Conservation (phyloP, 2,113 vertebrate genomes). For the Scytalopus superciliaris region DNA sequence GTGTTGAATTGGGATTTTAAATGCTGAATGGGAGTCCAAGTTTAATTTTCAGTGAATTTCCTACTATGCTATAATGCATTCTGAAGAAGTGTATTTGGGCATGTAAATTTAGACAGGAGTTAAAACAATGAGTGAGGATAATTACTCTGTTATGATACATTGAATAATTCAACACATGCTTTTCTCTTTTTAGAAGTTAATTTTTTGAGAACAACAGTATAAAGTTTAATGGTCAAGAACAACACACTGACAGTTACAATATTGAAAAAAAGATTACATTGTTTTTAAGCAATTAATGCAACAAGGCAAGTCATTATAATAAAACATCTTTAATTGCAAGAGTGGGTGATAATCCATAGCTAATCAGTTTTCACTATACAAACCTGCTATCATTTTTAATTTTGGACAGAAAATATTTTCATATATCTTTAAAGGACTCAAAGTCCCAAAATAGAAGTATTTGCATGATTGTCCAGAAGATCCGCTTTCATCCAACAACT, state of each 20-base stretch:
- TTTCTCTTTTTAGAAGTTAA: background rate
- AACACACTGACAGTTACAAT: background rate
- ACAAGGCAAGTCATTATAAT: background rate
- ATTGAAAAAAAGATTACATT: background rate
- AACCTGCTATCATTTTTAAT: background rate
- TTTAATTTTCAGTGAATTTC: background rate
- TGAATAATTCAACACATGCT: background rate
- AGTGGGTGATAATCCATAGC: background rate
- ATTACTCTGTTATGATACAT: background rate
- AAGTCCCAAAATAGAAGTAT: background rate
- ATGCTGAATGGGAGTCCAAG: background rate
- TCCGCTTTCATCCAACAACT: background rate
- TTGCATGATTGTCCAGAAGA: accelerated
- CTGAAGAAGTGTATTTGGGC: background rate
- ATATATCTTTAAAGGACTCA: background rate
- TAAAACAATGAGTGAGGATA: background rate
- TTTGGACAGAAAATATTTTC: background rate
- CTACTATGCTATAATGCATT: background rate
- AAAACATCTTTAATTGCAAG: conserved; percentile 13
- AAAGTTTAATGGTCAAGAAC: conserved; percentile 30
- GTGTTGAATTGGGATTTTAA: background rate
- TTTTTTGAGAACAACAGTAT: background rate
- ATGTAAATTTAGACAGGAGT: background rate
- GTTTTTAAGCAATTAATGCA: background rate
- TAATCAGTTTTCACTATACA: background rate